These are phyloP conservation scores for Myxocyprinus asiaticus DNA, from an alignment of 2,113 vertebrate genomes.

Conservation along the genomic window DNA sequence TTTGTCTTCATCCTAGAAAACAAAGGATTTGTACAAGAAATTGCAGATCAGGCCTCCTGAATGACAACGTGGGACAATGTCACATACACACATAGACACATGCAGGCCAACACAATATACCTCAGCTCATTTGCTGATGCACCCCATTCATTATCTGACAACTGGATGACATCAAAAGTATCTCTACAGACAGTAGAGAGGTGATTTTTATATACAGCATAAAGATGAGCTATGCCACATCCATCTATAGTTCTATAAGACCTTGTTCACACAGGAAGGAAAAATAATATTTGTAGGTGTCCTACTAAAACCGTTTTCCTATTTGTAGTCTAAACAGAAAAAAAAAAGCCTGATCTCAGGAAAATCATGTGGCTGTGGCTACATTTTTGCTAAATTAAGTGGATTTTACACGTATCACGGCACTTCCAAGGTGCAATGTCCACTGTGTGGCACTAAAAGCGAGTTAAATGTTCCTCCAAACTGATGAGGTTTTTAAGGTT, in stretches of 20 bases:
- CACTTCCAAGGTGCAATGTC: too few species aligned
- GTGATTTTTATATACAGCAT: not conserved
- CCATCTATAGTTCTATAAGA: not conserved
- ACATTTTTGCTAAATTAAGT: too few species aligned
- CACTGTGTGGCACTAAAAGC: too few species aligned
- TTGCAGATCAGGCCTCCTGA: slow-evolving; percentile 32
- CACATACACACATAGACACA: slow-evolving; percentile 44
- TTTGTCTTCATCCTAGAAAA: slow-evolving; percentile 58
- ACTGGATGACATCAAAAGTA: not conserved
- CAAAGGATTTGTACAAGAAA: slow-evolving; percentile 47
- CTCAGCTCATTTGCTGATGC: slow-evolving; percentile 7
- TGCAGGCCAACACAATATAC: slow-evolving; percentile 26
- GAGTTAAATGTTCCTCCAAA: too few species aligned
- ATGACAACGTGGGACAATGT: slow-evolving; percentile 32
- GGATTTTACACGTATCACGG: too few species aligned
- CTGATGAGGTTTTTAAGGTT: too few species aligned
- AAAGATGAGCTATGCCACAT: not conserved
- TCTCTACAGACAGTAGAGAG: not conserved
- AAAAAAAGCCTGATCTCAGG: not conserved
- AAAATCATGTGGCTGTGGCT: too few species aligned
- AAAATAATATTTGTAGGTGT: not conserved
- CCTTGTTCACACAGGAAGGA: slow-evolving; percentile 16
- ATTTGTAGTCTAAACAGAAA: not conserved
- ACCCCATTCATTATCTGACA: not conserved
- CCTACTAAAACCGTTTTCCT: too few species aligned